Conservation (phyloP, 23 tunicate species). For the Diplosoma virens region DNA sequence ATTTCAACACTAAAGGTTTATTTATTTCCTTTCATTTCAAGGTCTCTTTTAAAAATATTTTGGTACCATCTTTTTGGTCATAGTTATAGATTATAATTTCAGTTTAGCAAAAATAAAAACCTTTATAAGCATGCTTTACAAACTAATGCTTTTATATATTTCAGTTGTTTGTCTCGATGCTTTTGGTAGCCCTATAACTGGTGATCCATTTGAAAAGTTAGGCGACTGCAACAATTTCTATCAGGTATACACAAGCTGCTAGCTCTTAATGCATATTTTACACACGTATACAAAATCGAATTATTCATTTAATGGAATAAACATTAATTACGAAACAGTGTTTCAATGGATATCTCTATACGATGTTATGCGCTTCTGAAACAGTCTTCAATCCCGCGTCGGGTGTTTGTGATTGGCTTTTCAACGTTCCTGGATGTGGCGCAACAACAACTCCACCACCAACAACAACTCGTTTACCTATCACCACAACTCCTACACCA, state of each 20-base stretch:
- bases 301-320: too few relatives aligned
- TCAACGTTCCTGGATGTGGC: conserved; percentile 63
- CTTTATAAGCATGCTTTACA: not conserved
- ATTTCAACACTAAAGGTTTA: too few relatives aligned
- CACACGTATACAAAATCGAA: not conserved
- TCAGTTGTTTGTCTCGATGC: not conserved
- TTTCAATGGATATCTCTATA: conserved; percentile 18
- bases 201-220: conserved; percentile 17
- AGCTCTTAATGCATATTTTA: not conserved
- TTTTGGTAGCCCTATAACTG: conserved; percentile 19
- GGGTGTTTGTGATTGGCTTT: conserved; percentile 59
- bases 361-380: conserved; percentile 34
- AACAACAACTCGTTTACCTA: conserved; percentile 13
- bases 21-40: too few relatives aligned
- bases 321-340: not conserved
- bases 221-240: conserved; percentile 14
- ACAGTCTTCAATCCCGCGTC: conserved; percentile 39
- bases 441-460: conserved; percentile 17
- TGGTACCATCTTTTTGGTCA: too few relatives aligned
- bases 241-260: not conserved
- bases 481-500: conserved; percentile 28
- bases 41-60: too few relatives aligned
- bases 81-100: too few relatives aligned
- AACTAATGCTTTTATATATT: not conserved
- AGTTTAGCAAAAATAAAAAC: too few relatives aligned